phyloP scores from a whole-genome alignment of 2,113 vertebrate species.

The Rhinichthys klamathensis region DNA sequence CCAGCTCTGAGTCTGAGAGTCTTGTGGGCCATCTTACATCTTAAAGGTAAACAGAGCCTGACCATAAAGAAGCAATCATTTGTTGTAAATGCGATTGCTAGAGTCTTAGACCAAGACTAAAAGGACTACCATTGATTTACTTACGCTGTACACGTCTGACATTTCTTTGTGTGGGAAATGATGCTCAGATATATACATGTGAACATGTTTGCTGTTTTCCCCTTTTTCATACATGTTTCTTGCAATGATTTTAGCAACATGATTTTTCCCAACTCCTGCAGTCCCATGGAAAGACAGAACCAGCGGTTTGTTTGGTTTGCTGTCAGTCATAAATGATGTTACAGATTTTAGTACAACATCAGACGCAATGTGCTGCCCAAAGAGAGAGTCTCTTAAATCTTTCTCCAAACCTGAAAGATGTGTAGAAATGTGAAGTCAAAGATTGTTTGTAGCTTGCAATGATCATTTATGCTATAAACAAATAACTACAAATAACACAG shows the following conservation, averaged over 20 bases:
- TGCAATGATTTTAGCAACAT: not conserved
- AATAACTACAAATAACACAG: no score
- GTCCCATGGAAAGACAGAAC: constrained; percentile 17
- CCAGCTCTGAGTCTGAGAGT: not conserved
- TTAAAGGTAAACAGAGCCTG: not conserved
- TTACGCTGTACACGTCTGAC: not conserved
- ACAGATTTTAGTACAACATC: not conserved
- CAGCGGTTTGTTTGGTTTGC: not conserved
- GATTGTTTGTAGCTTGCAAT: no score
- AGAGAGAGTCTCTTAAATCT: not conserved
- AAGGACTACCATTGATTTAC: not conserved
- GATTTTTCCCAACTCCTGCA: not conserved
- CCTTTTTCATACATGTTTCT: not conserved
- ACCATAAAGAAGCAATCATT: not conserved
- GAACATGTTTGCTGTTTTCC: not conserved
- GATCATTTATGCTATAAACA: no score
- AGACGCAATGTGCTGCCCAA: not conserved
- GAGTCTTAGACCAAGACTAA: no score
- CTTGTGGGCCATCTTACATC: not conserved
- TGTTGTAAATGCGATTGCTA: not conserved
- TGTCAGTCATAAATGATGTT: not conserved
- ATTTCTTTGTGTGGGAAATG: not conserved
- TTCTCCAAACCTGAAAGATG: not conserved
- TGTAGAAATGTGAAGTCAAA: no score
- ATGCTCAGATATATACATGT: not conserved